Conservation (phyloP, 2,888 invertebrate genomes). For the Lasiommata megera region DNA sequence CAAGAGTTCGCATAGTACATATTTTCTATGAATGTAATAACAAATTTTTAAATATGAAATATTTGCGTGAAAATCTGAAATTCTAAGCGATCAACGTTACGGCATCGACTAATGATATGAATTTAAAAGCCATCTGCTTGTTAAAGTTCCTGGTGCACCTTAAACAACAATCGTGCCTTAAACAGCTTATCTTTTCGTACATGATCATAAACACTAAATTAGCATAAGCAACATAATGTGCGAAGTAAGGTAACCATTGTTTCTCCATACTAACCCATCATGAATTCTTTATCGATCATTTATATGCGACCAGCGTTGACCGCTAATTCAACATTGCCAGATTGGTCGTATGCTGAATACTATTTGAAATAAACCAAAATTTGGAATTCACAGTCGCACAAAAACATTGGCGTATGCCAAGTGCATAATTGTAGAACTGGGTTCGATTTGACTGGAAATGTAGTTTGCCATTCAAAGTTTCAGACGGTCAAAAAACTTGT, state of each 20-base stretch:
- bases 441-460: neutral
- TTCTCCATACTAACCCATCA: constrained; percentile 46
- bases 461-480: too few species aligned
- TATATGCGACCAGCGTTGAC: constrained; percentile 48
- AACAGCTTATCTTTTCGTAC: constrained; percentile 35
- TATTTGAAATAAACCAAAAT: constrained; percentile 43
- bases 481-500: too few species aligned
- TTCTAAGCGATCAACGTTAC: too few species aligned
- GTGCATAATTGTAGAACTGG: neutral
- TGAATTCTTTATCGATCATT: constrained; percentile 42
- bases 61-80: too few species aligned
- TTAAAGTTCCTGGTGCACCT: neutral
- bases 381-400: constrained; percentile 13
- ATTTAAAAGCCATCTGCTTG: neutral
- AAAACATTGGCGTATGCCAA: neutral
- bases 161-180: constrained; percentile 27
- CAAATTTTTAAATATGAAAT: too few species aligned
- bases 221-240: constrained; percentile 51
- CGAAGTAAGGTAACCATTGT: constrained; percentile 50
- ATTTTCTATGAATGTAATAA: too few species aligned
- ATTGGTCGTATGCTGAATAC: constrained; percentile 42
- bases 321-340: constrained; percentile 49
- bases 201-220: constrained; percentile 41
- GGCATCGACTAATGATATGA: too few species aligned
- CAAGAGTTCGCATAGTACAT: too few species aligned